These are phyloP conservation scores for Montipora sp. DNA, from an alignment of 64 coral and sea anemone species.

Conservation along the genomic window DNA sequence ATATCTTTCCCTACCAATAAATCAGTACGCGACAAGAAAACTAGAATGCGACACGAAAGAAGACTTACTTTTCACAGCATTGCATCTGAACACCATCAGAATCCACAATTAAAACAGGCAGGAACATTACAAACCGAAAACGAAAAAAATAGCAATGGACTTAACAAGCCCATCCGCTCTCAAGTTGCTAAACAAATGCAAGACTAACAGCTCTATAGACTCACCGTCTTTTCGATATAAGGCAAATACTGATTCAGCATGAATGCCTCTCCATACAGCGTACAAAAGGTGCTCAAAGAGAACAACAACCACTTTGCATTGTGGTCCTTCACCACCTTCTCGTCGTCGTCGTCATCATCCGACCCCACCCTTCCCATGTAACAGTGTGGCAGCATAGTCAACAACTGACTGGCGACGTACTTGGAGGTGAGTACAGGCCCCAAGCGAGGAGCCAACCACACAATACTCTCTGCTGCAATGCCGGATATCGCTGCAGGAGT, in stretches of 20 bases:
- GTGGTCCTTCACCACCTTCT: conserved; percentile 53
- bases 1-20: no score
- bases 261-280: conserved; percentile 88
- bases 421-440: conserved; percentile 86
- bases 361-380: conserved; percentile 76
- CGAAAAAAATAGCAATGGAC: not conserved
- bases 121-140: not conserved
- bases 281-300: conserved; percentile 78
- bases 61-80: no score
- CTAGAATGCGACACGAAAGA: no score
- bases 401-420: conserved; percentile 69
- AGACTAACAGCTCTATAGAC: not conserved
- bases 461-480: conserved; percentile 84
- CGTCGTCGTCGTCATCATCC: conserved; percentile 53
- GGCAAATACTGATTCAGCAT: conserved; percentile 90
- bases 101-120: no score
- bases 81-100: no score
- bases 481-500: conserved; percentile 67
- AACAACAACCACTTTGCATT: conserved; percentile 94
- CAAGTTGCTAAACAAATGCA: not conserved
- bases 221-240: conserved; percentile 78
- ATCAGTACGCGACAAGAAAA: no score
- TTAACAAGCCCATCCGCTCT: not conserved
- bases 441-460: conserved; percentile 78
- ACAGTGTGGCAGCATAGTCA: conserved; percentile 82